A percentile compares a stretch with the other conserved stretches of the same genome.
Conservation (phyloP, 2,113 vertebrate genomes). For the Rhinolophus sinicus region DNA sequence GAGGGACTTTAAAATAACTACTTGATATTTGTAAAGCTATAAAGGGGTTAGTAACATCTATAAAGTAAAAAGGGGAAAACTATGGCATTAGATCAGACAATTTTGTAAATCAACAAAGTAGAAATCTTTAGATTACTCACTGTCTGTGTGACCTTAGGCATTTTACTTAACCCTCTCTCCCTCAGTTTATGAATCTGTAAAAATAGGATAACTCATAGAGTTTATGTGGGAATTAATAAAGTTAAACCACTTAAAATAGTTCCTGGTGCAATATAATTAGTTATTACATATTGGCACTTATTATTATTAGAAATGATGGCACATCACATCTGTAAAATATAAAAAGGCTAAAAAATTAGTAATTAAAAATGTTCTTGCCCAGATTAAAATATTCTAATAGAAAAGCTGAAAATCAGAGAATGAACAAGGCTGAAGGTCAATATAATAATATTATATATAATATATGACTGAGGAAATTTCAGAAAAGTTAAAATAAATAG, state of each 20-base stretch:
- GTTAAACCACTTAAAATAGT: not conserved
- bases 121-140: not conserved
- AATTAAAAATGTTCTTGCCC: not conserved
- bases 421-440: not conserved
- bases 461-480: not conserved
- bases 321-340: not conserved
- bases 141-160: not conserved
- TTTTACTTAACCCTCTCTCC: fast-evolving
- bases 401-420: not conserved
- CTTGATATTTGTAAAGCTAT: not conserved
- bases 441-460: not conserved
- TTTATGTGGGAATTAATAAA: not conserved
- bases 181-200: not conserved
- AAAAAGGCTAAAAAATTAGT: not conserved
- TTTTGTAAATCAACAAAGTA: not conserved
- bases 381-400: not conserved
- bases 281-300: not conserved
- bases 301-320: not conserved
- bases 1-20: not conserved
- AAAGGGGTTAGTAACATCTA: not conserved
- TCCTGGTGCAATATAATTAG: not conserved
- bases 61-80: not conserved
- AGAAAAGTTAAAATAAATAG: not conserved
- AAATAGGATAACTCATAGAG: not conserved
- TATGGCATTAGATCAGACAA: not conserved